A percentile compares a stretch with the other conserved stretches of the same genome.
These are phyloP conservation scores for Bubo bubo DNA, from an alignment of 2,113 vertebrate genomes.

Conservation along the genomic window DNA sequence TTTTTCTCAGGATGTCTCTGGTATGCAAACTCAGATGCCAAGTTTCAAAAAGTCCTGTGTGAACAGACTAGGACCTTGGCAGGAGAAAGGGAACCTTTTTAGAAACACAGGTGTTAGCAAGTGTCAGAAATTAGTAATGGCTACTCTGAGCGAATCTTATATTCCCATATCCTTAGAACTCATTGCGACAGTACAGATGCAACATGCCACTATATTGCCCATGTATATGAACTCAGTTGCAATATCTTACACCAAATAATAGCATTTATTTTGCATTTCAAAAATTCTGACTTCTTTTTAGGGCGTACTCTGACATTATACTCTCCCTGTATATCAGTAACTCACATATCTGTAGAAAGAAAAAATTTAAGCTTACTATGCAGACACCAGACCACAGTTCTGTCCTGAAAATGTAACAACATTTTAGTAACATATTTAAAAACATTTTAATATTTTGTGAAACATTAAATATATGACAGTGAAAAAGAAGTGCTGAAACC, in stretches of 20 bases:
- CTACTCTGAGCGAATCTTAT: neutral
- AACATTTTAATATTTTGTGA: neutral
- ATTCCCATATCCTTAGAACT: neutral
- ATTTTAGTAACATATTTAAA: neutral
- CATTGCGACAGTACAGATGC: neutral
- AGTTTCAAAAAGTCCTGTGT: neutral
- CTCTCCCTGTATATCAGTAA: neutral
- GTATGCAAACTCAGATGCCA: neutral
- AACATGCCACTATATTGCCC: neutral
- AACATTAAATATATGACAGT: neutral
- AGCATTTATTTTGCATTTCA: neutral
- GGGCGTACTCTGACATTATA: neutral
- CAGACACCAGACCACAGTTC: neutral
- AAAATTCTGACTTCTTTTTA: neutral
- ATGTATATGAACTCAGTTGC: fast-evolving
- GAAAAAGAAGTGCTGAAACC: neutral
- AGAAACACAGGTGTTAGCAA: neutral
- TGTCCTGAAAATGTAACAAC: neutral
- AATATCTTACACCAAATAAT: neutral
- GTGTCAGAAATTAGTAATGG: neutral
- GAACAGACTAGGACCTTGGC: neutral
- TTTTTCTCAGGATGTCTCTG: neutral
- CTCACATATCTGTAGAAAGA: neutral
- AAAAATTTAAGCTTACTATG: neutral
- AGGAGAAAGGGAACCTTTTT: neutral